phyloP scores from a whole-genome alignment of 2,888 invertebrate genomes.

The Colletes collaris region DNA sequence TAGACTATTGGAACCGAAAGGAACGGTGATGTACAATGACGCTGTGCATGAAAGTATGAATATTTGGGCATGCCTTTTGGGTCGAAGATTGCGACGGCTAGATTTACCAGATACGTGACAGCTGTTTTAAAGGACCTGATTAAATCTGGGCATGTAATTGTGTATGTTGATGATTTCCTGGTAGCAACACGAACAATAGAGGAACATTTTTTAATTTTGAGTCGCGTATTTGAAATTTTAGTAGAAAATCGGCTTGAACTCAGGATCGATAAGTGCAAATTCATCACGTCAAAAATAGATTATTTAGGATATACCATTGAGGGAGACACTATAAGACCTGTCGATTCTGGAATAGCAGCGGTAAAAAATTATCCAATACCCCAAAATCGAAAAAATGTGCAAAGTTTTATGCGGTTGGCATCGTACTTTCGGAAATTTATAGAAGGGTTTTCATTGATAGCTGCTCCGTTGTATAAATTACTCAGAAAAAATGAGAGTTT shows the following conservation, averaged over 20 bases:
- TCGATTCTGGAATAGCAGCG: neutral
- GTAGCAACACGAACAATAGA: neutral
- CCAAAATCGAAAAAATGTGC: neutral
- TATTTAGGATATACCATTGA: neutral
- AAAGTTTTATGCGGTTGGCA: constrained; percentile 3
- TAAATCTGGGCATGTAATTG: constrained; percentile 1
- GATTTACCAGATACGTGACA: constrained; percentile 2
- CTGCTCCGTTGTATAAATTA: constrained; percentile 1
- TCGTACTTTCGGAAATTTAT: constrained; percentile 15
- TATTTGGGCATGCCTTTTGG: too few species aligned
- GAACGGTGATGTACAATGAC: too few species aligned
- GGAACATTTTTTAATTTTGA: constrained; percentile 1
- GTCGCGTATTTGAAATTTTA: neutral
- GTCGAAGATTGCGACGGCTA: neutral
- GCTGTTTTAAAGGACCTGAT: constrained; percentile 3
- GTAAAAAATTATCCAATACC: constrained; percentile 13
- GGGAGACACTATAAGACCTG: neutral
- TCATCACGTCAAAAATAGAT: neutral
- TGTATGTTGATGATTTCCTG: constrained; percentile 16
- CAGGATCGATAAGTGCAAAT: constrained; percentile 18
- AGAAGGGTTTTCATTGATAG: neutral
- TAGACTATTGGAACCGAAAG: too few species aligned
- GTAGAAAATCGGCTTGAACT: constrained; percentile 6
- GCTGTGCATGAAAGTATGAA: neutral
- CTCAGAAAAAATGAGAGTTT: neutral